These are phyloP conservation scores for Cheirogaleus major DNA, from an alignment of 2,797 vertebrate species.

Conservation along the genomic window DNA sequence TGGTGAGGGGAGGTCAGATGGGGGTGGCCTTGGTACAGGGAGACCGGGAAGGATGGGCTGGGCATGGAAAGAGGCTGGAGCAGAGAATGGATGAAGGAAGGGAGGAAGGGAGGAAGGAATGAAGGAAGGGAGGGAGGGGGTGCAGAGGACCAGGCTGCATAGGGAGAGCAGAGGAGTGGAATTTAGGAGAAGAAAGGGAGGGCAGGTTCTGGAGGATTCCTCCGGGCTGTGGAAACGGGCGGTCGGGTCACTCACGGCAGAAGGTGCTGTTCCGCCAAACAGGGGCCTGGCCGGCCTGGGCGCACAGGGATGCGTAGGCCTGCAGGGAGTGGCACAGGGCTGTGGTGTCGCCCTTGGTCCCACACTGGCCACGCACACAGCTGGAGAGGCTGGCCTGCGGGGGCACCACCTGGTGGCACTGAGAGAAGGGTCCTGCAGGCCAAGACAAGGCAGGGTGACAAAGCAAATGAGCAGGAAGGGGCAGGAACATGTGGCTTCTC, in stretches of 20 bases:
- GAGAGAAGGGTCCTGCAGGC: slow-evolving; percentile 88
- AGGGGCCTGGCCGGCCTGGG: slow-evolving; percentile 84
- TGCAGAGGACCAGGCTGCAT: neutral
- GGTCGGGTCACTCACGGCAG: slow-evolving; percentile 87
- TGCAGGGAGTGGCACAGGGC: slow-evolving; percentile 90
- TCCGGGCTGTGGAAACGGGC: fast-evolving
- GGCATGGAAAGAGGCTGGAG: neutral
- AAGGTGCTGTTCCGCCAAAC: slow-evolving; percentile 90
- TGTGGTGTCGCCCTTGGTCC: slow-evolving; percentile 84
- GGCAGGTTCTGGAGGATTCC: neutral
- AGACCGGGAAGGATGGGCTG: neutral
- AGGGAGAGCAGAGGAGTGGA: neutral
- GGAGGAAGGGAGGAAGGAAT: no score
- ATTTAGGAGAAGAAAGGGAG: neutral
- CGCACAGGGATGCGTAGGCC: slow-evolving; percentile 90
- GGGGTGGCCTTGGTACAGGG: neutral
- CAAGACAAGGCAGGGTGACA: neutral
- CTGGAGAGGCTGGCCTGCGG: slow-evolving; percentile 85
- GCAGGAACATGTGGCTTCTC: neutral
- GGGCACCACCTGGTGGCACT: slow-evolving; percentile 86
- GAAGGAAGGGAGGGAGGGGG: neutral
- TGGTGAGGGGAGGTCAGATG: neutral
- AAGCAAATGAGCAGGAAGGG: neutral
- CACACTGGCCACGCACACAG: slow-evolving; percentile 90
- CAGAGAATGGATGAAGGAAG: no score